Conservation (phyloP, 2,113 vertebrate genomes). For the Equus quagga region DNA sequence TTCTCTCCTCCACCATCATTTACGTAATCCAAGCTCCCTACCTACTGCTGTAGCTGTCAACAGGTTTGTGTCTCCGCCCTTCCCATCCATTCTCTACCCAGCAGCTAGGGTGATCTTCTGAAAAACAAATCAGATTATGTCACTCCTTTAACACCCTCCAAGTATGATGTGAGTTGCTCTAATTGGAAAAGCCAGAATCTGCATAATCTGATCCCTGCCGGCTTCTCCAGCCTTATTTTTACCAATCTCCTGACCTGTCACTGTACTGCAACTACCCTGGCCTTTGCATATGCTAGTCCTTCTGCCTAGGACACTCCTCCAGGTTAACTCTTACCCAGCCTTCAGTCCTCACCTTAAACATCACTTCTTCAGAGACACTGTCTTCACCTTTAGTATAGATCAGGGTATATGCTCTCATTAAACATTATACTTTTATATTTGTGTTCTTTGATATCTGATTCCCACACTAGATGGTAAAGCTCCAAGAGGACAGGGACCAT, state of each 20-base stretch:
- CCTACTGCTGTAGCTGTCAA: background rate
- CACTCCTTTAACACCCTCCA: background rate
- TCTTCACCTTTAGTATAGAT: background rate
- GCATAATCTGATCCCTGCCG: background rate
- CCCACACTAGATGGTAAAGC: background rate
- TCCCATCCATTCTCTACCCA: background rate
- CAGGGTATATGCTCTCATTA: background rate
- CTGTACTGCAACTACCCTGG: background rate
- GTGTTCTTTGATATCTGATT: background rate
- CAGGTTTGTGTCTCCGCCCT: background rate
- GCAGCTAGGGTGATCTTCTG: background rate
- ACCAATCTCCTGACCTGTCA: background rate
- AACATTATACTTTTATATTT: background rate
- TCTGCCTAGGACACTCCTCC: background rate
- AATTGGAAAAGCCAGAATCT: background rate
- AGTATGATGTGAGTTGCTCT: background rate
- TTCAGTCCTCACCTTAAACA: background rate
- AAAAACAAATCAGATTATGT: slow-evolving; percentile 3
- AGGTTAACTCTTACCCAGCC: background rate
- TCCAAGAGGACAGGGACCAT: background rate
- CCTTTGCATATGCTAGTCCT: background rate
- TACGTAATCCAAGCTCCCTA: background rate
- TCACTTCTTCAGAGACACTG: background rate
- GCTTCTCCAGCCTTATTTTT: background rate
- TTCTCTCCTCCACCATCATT: background rate